Base-by-base conservation (phyloP, 2,113 vertebrate species). In the Lota lota region DNA sequence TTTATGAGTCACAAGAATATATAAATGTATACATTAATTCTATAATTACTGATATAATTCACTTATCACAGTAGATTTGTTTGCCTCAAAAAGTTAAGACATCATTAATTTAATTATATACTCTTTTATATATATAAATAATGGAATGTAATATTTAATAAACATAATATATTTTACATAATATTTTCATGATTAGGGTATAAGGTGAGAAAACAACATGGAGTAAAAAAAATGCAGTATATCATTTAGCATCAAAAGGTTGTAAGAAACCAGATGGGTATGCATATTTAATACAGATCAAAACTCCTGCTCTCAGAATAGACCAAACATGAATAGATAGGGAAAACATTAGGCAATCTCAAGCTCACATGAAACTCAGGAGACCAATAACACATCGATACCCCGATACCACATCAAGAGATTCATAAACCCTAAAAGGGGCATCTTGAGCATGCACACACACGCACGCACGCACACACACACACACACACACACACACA, bases 361-460 rank as follows among this genome's bases (percentile, higher is more conserved):
- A 84, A 85, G 64, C 51, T 68, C 73, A 83, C 74, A 82, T 74
- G 79, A 83, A 66, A 67, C 73, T 77, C 8, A 54, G 72, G 67
- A 77, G 72, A 80, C 76, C 76, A 68, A 76, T 78, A 78, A 81
- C 75, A 78, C 76, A 85, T 88, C 78, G 64, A 89, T 88, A 79
- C 16, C 61, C 28, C 64, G 21, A 74, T 67, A 75, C 77, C 69
- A 80, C 83, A 80, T 83, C 66, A 81, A 62, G 72, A 77, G 70
- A 81, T 84, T 77, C 77, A 71, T 73, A 75, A 88, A 76, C 81
- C 87, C 77, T 87, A 81, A 70, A 22, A 61, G 78, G 77, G 40
- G 71, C 64, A 68, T 79, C 73, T 73, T 65, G 68, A 82, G 78
- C 71, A 58, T 64, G 74, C 77, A 71, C 62, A 50, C 66, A 19